A percentile compares a stretch with the other conserved stretches of the same genome.
phyloP scores from a whole-genome alignment of 2,113 vertebrate species.

The Elephas maximus region DNA sequence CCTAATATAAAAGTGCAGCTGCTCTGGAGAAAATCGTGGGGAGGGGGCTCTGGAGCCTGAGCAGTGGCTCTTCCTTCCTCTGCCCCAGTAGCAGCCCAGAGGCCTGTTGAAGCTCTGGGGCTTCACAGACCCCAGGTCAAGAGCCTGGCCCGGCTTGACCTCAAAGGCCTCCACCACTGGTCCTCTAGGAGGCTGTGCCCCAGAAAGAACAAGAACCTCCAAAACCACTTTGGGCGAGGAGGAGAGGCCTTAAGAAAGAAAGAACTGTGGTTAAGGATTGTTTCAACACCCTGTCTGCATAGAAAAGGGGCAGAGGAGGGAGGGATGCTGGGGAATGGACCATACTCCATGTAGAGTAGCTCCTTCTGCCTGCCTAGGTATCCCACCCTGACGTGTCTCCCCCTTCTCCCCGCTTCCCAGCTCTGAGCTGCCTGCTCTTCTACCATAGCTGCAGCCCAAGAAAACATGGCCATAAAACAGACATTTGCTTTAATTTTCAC shows the following conservation, averaged over 20 bases:
- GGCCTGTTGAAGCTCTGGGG: not conserved
- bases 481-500: constrained; percentile 81
- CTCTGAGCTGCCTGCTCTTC: not conserved
- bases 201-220: not conserved
- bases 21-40: not conserved
- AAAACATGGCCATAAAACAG: constrained; percentile 79
- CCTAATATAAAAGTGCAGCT: not conserved
- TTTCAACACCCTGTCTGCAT: not conserved
- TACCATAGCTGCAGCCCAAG: constrained; percentile 29
- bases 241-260: not conserved
- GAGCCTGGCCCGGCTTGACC: not conserved
- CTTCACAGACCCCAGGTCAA: not conserved
- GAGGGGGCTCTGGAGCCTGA: not conserved
- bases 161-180: not conserved
- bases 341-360: not conserved
- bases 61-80: not conserved
- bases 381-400: not conserved
- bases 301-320: not conserved
- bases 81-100: not conserved
- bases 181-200: not conserved
- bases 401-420: not conserved
- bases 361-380: not conserved
- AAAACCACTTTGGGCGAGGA: not conserved
- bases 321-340: too few relatives aligned
- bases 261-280: too few relatives aligned